Evolutionary conservation across 2,113 vertebrate species (phyloP).

Genomic region (Rhinolophus ferrumequinum): DNA sequence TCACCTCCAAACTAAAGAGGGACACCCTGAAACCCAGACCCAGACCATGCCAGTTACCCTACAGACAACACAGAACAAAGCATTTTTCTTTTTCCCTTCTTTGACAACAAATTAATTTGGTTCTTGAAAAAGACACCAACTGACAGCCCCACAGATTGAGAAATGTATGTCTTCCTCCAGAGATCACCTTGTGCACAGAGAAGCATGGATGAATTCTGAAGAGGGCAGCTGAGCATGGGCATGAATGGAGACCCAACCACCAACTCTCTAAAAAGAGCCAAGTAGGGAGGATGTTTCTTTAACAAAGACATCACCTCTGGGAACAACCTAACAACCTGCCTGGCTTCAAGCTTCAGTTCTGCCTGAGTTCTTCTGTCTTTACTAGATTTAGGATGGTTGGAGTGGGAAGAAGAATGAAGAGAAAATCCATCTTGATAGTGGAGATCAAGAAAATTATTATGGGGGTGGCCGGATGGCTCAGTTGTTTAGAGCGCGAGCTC

Average conservation of each 20-base stretch:
- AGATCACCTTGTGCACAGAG: background rate
- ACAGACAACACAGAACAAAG: background rate
- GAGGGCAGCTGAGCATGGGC: background rate
- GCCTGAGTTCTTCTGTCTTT: background rate
- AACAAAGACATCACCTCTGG: background rate
- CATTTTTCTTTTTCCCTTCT: background rate
- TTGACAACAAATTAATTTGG: background rate
- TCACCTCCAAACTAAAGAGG: background rate
- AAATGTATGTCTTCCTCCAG: background rate
- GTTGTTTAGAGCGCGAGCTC: too few relatives aligned
- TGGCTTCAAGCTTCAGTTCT: background rate
- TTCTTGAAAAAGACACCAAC: constrained; percentile 36
- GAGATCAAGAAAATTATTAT: background rate
- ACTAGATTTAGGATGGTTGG: background rate
- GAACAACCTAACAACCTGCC: background rate
- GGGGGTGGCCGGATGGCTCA: too few relatives aligned
- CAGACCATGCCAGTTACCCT: background rate
- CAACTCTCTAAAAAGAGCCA: background rate
- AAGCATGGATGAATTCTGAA: background rate
- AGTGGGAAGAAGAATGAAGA: background rate
- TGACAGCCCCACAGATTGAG: background rate
- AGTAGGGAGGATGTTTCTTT: background rate
- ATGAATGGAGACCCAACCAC: background rate
- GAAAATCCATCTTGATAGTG: background rate
- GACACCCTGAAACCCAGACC: background rate